These are phyloP conservation scores for Nasonia oneida DNA, from an alignment of 2,888 invertebrate genomes.

Conservation along the genomic window DNA sequence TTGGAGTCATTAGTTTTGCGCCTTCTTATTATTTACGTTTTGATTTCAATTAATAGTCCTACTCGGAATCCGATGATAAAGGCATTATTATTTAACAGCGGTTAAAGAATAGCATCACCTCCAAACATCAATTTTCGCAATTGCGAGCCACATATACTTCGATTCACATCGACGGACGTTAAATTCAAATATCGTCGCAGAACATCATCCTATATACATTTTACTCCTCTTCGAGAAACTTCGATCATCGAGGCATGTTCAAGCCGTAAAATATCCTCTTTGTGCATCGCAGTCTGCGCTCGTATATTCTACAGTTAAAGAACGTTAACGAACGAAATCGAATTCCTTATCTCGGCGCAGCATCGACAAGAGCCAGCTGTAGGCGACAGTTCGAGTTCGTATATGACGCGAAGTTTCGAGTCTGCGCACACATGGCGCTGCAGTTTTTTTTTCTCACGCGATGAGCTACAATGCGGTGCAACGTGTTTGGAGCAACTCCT, in stretches of 20 bases:
- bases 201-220: not conserved
- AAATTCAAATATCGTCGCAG: not conserved
- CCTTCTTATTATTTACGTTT: not conserved
- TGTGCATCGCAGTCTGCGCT: not conserved
- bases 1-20: not conserved
- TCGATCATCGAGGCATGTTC: not conserved
- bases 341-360: not conserved
- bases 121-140: too few species aligned
- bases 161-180: slow-evolving; percentile 2
- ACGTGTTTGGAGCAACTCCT: not conserved
- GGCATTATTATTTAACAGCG: too few species aligned
- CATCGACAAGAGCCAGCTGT: not conserved
- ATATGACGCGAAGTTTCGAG: not conserved
- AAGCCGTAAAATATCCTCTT: not conserved
- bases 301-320: not conserved
- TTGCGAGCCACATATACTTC: not conserved
- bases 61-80: too few species aligned
- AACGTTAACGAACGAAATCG: not conserved
- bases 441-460: not conserved
- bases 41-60: too few species aligned
- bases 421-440: not conserved
- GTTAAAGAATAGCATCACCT: too few species aligned
- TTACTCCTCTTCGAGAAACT: not conserved
- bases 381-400: not conserved
- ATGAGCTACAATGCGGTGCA: not conserved